A percentile compares a stretch with the other conserved stretches of the same genome.
phyloP scores from a whole-genome alignment of 2,113 vertebrate species.

The Stegostoma tigrinum region DNA sequence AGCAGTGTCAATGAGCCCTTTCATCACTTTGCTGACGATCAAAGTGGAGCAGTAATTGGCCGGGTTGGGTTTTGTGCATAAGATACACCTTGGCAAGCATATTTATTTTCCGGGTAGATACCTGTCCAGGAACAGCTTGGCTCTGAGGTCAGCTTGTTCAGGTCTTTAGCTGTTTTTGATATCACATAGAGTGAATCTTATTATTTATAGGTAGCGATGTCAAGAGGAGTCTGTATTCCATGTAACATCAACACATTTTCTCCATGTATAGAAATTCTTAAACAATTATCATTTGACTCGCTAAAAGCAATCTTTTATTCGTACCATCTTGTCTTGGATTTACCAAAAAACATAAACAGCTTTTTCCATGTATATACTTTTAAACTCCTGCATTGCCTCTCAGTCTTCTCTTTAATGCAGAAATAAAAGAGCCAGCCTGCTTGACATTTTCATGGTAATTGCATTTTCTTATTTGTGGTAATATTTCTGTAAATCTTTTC shows the following conservation, averaged over 20 bases:
- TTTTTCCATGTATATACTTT: neutral
- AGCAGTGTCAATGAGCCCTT: too few relatives aligned
- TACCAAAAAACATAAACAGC: neutral
- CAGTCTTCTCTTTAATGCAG: neutral
- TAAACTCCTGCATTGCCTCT: neutral
- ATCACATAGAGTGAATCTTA: too few relatives aligned
- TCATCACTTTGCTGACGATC: too few relatives aligned
- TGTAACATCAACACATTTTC: neutral
- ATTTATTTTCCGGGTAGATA: too few relatives aligned
- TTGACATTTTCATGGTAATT: neutral
- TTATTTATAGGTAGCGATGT: too few relatives aligned
- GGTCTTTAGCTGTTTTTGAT: too few relatives aligned
- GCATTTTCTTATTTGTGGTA: neutral
- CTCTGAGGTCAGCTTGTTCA: too few relatives aligned
- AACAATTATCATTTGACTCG: neutral
- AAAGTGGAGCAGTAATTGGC: too few relatives aligned
- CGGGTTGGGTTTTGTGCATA: too few relatives aligned
- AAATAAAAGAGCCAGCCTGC: neutral
- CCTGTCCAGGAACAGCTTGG: too few relatives aligned
- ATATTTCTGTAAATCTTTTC: neutral
- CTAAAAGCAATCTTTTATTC: neutral
- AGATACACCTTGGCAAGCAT: too few relatives aligned
- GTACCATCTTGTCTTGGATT: neutral
- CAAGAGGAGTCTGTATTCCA: neutral
- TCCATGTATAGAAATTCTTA: neutral